Base-by-base conservation (phyloP, 2,797 vertebrate genomes). In the Peromyscus eremicus region DNA sequence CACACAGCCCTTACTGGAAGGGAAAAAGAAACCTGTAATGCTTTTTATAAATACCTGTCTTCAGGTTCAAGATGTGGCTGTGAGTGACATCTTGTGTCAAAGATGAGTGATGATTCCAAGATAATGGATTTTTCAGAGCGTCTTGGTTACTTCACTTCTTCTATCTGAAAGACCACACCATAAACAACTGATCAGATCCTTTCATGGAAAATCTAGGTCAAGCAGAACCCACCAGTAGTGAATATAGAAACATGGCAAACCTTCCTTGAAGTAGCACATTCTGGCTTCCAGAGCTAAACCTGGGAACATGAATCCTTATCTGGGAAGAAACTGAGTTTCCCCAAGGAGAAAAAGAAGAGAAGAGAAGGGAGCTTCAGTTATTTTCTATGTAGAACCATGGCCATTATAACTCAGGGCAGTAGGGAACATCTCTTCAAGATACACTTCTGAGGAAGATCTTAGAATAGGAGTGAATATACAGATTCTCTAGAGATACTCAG, bases 261-360 rank as follows among this genome's bases (percentile, higher is more conserved):
- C 16, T 86, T 37, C 29, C 79, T 19, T 66, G n/a, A 94, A 70
- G 8, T 66, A 70, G 57, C 5, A 49, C 9, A 57, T 12, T 11
- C n/a, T 87, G n/a, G 52, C 71, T 92, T 89, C 62, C 25, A 85
- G 64, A 96, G 75, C 17, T 90, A 12, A 46, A 64, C 84, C 5
- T 86, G 40, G 71, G 10, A 92, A 32, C 13, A 75, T 29, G 49
- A 84, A 46, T 84, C 37, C 13, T 93, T 94, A 66, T 87, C 8
- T 52, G 19, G 57, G 68, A 93, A 92, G 37, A 94, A 97, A 81
- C 2, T 49, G 19, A 89, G 57, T 93, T 34, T 94, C 43, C 60
- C 87, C 14, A 57, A 77, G 27, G 62, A n/a, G 43, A 29, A 52
- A 57, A n/a, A 77, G 25, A 17, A 76, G 60, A 90, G 23, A 40